A percentile compares a stretch with the other conserved stretches of the same genome.
Evolutionary conservation across 1,140 invertebrate genomes (phyloP).

Genomic region (Pectinophora gossypiella): DNA sequence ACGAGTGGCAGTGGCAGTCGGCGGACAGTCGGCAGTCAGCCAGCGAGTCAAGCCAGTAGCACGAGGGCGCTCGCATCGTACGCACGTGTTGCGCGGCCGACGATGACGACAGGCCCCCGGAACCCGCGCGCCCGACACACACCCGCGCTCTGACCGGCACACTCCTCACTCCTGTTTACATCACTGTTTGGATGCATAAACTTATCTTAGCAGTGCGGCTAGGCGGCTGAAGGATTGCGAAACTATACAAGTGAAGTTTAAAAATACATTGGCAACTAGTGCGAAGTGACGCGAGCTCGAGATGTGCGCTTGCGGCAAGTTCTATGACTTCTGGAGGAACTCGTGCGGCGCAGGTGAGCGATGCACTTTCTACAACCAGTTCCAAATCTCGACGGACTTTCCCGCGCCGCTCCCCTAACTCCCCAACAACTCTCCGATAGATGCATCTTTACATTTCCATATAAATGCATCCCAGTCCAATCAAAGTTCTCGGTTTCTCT

Average conservation of each 20-base stretch:
- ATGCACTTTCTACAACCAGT: neutral
- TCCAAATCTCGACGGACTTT: neutral
- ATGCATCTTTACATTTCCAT: no score
- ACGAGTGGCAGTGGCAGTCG: constrained; percentile 5
- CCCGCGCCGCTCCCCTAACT: neutral
- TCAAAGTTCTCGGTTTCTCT: no score
- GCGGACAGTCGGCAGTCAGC: constrained; percentile 38
- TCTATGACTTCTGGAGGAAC: constrained; percentile 68
- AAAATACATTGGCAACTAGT: constrained; percentile 66
- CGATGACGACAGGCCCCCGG: constrained; percentile 40
- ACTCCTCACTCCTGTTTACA: constrained; percentile 62
- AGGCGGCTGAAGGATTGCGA: constrained; percentile 58
- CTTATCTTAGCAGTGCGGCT: constrained; percentile 41
- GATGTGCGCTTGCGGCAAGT: constrained; percentile 70
- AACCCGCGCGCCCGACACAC: constrained; percentile 43
- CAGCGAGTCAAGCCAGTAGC: constrained; percentile 36
- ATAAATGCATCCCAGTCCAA: no score
- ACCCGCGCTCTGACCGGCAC: constrained; percentile 43
- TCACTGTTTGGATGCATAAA: constrained; percentile 37
- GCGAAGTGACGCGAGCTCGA: constrained; percentile 50
- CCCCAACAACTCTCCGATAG: no score
- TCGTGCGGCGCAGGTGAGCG: constrained; percentile 67
- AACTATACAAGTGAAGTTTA: constrained; percentile 72
- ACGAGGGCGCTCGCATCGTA: constrained; percentile 44
- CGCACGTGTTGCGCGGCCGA: constrained; percentile 38